These are phyloP conservation scores for Dasypogon diadema DNA, from an alignment of 2,888 invertebrate species.

Conservation along the genomic window DNA sequence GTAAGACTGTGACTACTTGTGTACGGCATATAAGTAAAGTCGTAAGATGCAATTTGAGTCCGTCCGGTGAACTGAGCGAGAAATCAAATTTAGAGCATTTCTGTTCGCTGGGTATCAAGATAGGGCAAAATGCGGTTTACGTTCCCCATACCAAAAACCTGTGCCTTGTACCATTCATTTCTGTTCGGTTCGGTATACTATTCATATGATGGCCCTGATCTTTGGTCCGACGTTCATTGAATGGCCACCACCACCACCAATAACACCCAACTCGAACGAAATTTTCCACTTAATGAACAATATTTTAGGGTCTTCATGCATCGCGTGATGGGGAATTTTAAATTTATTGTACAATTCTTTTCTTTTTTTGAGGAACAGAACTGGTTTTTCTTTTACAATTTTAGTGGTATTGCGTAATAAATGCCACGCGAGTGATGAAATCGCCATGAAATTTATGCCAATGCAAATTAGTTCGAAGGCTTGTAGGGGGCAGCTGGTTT, in stretches of 20 bases:
- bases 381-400: not conserved
- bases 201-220: not conserved
- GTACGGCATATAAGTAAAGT: not conserved
- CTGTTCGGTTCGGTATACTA: not conserved
- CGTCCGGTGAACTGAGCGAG: not conserved
- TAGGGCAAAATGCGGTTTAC: constrained; percentile 1
- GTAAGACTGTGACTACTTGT: constrained; percentile 17
- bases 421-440: not conserved
- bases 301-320: constrained; percentile 5
- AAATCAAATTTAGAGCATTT: constrained; percentile 3
- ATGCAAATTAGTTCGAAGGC: too few species aligned
- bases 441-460: not conserved
- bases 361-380: too few species aligned
- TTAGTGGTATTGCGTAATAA: not conserved
- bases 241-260: not conserved
- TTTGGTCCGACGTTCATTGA: not conserved
- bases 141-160: not conserved
- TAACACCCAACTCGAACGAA: not conserved
- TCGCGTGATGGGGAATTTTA: constrained; percentile 2
- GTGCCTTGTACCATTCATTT: too few species aligned
- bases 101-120: not conserved
- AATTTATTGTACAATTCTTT: too few species aligned
- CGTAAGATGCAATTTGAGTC: not conserved
- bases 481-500: too few species aligned
- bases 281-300: constrained; percentile 24